Evolutionary conservation across 2,888 invertebrate genomes (phyloP).

Genomic region (Drosophila nr. perissopoda): DNA sequence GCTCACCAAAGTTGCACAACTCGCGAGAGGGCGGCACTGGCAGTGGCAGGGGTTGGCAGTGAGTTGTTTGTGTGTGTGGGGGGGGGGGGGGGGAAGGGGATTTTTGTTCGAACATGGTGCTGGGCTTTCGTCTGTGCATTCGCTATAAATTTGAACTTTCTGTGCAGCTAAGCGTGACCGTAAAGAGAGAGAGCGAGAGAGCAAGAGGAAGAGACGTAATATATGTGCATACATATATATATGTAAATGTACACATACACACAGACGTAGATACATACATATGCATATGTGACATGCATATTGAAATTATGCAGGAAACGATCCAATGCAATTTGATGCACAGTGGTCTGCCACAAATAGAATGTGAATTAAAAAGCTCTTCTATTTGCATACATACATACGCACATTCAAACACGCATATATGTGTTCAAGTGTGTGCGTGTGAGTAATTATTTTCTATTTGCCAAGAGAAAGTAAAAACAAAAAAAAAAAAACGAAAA

Average conservation of each 20-base stretch:
- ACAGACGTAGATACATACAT: constrained; percentile 8
- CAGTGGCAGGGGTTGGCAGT: background rate
- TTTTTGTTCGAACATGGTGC: constrained; percentile 10
- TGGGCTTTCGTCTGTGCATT: constrained; percentile 43
- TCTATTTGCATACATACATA: constrained; percentile 22
- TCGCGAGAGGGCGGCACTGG: background rate
- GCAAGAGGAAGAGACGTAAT: constrained; percentile 20
- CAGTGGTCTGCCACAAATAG: constrained; percentile 30
- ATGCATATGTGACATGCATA: constrained; percentile 25
- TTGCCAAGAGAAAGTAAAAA: constrained; percentile 76
- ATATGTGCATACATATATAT: background rate
- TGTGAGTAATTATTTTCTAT: constrained; percentile 71
- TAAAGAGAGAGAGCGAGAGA: constrained; percentile 13
- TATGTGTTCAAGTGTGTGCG: background rate
- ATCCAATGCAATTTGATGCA: constrained; percentile 33
- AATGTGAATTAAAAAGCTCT: constrained; percentile 37
- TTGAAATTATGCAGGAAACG: constrained; percentile 37
- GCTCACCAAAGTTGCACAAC: constrained; percentile 71
- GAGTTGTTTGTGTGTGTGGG: background rate
- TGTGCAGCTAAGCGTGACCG: constrained; percentile 68
- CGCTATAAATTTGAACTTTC: constrained; percentile 67
- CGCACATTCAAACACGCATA: background rate
- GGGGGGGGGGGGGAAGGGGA: background rate
- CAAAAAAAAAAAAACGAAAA: constrained; percentile 60
- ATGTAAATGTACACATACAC: background rate